phyloP scores from a whole-genome alignment of 92 coral and sea anemone genomes.

The Galaxea fascicularis region DNA sequence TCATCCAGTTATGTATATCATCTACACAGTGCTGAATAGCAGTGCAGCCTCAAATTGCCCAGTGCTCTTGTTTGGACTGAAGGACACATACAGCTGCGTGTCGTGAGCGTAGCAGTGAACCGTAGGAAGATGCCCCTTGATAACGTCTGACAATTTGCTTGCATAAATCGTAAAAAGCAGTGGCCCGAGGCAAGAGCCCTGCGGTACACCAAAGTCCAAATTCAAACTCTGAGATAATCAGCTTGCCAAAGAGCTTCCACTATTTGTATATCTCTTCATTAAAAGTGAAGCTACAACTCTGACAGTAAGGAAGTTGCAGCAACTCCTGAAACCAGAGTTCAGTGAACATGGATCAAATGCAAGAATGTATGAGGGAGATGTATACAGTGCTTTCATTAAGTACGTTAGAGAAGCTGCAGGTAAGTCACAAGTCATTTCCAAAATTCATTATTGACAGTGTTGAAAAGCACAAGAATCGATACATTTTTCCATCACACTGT shows the following conservation, averaged over 20 bases:
- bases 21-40: too few species aligned
- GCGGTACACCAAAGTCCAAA: too few species aligned
- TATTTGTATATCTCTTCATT: slow-evolving; percentile 40
- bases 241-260: slow-evolving; percentile 47
- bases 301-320: slow-evolving; percentile 47
- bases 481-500: slow-evolving; percentile 9
- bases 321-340: slow-evolving; percentile 58
- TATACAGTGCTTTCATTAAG: slow-evolving; percentile 40
- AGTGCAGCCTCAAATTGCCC: too few species aligned
- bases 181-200: too few species aligned
- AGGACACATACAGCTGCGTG: too few species aligned
- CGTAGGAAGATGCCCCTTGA: too few species aligned
- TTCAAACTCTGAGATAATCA: too few species aligned
- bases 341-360: slow-evolving; percentile 60
- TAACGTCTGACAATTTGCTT: too few species aligned
- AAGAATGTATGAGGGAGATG: slow-evolving; percentile 55
- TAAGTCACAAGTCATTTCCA: slow-evolving; percentile 21
- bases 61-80: too few species aligned
- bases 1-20: too few species aligned
- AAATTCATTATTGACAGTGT: background rate
- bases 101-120: too few species aligned
- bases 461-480: slow-evolving; percentile 9
- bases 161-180: too few species aligned
- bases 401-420: slow-evolving; percentile 64
- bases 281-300: slow-evolving; percentile 37